A percentile compares a stretch with the other conserved stretches of the same genome.
These are phyloP conservation scores for Tauraco erythrolophus DNA, from an alignment of 2,113 vertebrate genomes.

Conservation along the genomic window DNA sequence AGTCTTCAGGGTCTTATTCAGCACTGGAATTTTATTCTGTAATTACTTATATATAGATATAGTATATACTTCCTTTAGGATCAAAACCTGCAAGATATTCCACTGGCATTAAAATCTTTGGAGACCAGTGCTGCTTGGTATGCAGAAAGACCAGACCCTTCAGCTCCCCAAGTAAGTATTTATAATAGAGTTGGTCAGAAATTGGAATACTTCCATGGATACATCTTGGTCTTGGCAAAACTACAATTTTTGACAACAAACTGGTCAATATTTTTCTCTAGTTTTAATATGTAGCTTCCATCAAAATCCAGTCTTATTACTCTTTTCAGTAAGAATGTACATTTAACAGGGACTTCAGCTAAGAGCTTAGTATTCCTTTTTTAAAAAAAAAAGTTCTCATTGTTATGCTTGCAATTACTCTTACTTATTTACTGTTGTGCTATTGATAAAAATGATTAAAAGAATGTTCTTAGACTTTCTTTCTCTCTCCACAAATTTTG, in stretches of 20 bases:
- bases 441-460: not conserved
- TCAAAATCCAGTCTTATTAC: not conserved
- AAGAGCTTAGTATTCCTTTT: not conserved
- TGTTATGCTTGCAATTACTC: not conserved
- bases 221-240: not conserved
- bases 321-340: not conserved
- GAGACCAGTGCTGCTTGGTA: not conserved
- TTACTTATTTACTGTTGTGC: not conserved
- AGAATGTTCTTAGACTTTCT: not conserved
- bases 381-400: not conserved
- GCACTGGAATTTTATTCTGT: not conserved
- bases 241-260: not conserved
- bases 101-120: not conserved
- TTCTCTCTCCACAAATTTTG: not conserved
- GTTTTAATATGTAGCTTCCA: not conserved
- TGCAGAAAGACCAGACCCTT: not conserved
- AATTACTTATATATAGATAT: not conserved
- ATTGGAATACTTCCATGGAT: not conserved
- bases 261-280: not conserved
- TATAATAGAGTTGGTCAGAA: not conserved
- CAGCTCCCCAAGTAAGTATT: not conserved
- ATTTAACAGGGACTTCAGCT: not conserved
- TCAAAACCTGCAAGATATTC: not conserved
- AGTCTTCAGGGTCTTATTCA: not conserved
- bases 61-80: not conserved